Evolutionary conservation across 2,888 invertebrate genomes (phyloP).

Genomic region (Augochlorella aurata): DNA sequence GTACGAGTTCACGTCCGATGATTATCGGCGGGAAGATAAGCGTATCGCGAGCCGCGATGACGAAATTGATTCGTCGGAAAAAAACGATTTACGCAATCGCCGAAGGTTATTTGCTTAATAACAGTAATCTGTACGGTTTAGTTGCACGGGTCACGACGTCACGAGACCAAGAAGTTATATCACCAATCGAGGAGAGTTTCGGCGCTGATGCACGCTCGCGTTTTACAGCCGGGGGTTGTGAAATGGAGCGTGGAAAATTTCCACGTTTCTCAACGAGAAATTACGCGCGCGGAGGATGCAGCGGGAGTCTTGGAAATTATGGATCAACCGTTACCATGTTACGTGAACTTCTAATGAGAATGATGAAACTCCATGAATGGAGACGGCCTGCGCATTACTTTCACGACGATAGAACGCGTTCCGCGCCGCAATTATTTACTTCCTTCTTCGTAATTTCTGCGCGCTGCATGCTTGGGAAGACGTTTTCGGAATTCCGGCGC

Average conservation of each 20-base stretch:
- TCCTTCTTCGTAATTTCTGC: not conserved
- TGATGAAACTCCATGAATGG: not conserved
- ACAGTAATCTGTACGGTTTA: not conserved
- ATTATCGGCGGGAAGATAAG: not conserved
- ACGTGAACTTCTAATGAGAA: not conserved
- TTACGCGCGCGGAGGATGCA: not conserved
- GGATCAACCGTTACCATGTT: conserved; percentile 8
- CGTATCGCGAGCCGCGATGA: not conserved
- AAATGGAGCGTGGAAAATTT: conserved; percentile 4
- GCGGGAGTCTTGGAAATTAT: not conserved
- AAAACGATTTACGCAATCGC: conserved; percentile 1
- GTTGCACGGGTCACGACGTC: not conserved
- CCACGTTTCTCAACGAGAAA: conserved; percentile 4
- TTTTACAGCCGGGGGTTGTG: not conserved
- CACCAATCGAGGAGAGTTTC: not conserved
- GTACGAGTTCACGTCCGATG: not conserved
- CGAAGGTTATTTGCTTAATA: not conserved
- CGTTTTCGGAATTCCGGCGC: not conserved
- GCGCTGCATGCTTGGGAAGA: not conserved
- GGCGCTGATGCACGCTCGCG: not conserved
- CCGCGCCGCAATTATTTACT: not conserved
- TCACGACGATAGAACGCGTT: not conserved
- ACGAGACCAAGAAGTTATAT: not conserved
- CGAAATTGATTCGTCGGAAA: conserved; percentile 7
- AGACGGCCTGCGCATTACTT: not conserved